Percentiles rank a stretch among this genome's conserved stretches.
These are phyloP conservation scores for Cryptocephalus primarius DNA, from an alignment of 2,888 invertebrate genomes.

Conservation along the genomic window DNA sequence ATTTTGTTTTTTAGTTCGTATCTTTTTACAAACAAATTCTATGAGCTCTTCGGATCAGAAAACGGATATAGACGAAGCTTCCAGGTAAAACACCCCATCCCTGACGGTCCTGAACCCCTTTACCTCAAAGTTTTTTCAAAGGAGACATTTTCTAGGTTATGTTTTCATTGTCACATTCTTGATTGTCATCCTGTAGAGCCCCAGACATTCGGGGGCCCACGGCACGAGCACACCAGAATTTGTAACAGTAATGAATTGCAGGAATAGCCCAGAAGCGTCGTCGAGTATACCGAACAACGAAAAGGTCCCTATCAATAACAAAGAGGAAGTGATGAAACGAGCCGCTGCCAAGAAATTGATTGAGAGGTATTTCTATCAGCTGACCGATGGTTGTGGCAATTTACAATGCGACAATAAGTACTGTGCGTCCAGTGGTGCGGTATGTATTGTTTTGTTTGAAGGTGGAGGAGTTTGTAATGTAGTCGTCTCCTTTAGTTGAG, in stretches of 20 bases:
- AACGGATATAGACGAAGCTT: slow-evolving; percentile 41
- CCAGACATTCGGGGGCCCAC: too few species aligned
- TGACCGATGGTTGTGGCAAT: slow-evolving; percentile 87
- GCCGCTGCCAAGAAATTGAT: slow-evolving; percentile 76
- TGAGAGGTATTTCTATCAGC: slow-evolving; percentile 85
- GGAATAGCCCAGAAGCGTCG: slow-evolving; percentile 37
- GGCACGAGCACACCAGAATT: neutral
- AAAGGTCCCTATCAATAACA: slow-evolving; percentile 22
- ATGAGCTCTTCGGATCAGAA: slow-evolving; percentile 39
- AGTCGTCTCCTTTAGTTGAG: neutral
- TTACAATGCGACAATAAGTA: slow-evolving; percentile 73
- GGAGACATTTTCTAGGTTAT: slow-evolving; percentile 24
- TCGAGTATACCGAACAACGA: slow-evolving; percentile 25
- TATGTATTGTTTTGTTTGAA: slow-evolving; percentile 27
- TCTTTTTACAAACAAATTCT: slow-evolving; percentile 29
- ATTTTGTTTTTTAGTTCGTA: slow-evolving; percentile 18
- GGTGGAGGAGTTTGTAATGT: too few species aligned
- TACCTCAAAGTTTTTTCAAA: slow-evolving; percentile 1
- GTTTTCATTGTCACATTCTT: slow-evolving; percentile 28
- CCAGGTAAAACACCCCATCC: slow-evolving; percentile 28
- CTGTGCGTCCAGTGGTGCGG: slow-evolving; percentile 85
- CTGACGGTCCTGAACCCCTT: neutral
- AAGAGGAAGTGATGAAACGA: slow-evolving; percentile 59
- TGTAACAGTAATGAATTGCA: slow-evolving; percentile 8
- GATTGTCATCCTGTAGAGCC: slow-evolving; percentile 28